These are phyloP conservation scores for Epizoanthus rinbou DNA, from an alignment of 92 coral and sea anemone species.

Conservation along the genomic window DNA sequence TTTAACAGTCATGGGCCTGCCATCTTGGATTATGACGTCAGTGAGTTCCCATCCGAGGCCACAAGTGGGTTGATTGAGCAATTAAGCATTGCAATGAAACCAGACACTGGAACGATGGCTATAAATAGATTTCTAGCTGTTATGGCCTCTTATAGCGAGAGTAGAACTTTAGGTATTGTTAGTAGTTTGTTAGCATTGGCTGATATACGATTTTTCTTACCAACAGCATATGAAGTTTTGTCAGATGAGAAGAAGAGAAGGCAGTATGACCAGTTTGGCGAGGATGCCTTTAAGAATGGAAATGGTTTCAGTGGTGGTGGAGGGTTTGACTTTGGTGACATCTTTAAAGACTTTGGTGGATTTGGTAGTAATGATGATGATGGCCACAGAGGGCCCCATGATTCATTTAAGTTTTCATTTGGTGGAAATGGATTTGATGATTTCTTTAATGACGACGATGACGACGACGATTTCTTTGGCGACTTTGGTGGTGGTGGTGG, in stretches of 20 bases:
- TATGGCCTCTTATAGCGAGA: no score
- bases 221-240: conserved; percentile 91
- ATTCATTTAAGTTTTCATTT: conserved; percentile 87
- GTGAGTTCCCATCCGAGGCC: no score
- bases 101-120: no score
- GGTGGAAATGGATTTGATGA: conserved; percentile 93
- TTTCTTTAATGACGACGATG: conserved; percentile 87
- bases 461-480: conserved; percentile 77
- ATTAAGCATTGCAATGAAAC: no score
- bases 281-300: conserved; percentile 91
- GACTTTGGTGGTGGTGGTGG: conserved; percentile 70
- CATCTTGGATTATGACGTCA: no score
- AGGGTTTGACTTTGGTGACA: conserved; percentile 77
- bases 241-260: conserved; percentile 93
- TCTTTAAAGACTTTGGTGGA: conserved; percentile 86
- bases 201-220: background rate
- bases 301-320: conserved; percentile 61
- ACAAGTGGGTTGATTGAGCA: no score
- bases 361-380: conserved; percentile 51
- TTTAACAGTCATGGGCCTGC: no score
- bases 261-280: conserved; percentile 99
- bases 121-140: no score
- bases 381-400: conserved; percentile 67
- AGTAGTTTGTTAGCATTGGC: background rate
- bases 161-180: background rate